Evolutionary conservation across 2,113 vertebrate genomes (phyloP).

Genomic region (Marcusenius ussheri): DNA sequence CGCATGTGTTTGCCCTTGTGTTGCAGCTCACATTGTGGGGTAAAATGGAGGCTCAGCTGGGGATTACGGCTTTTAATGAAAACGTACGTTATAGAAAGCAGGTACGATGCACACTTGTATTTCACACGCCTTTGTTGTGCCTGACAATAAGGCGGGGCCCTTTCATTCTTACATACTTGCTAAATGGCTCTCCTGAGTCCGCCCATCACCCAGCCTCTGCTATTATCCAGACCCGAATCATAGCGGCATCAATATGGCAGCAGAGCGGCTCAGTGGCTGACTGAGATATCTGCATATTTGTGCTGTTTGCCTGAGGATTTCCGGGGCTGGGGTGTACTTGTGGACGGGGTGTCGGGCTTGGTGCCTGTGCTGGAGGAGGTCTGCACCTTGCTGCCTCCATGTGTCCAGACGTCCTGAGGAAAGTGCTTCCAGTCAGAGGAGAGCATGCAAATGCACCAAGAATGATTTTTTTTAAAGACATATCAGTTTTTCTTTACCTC

Average conservation of each 20-base stretch:
- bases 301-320: not conserved
- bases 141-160: constrained; percentile 50
- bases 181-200: constrained; percentile 53
- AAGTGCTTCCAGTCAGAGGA: not conserved
- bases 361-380: not conserved
- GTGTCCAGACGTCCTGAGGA: not conserved
- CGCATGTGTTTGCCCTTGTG: constrained; percentile 71
- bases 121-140: constrained; percentile 55
- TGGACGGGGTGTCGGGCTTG: not conserved
- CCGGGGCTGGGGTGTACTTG: not conserved
- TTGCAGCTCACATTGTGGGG: constrained; percentile 53
- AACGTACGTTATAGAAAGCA: constrained; percentile 60
- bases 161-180: constrained; percentile 37
- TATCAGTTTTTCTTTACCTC: not conserved
- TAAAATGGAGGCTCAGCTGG: constrained; percentile 60
- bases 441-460: not conserved
- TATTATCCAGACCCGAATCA: constrained; percentile 40
- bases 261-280: constrained; percentile 17
- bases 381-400: not conserved
- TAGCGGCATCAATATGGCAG: constrained; percentile 27
- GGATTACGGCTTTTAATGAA: constrained; percentile 54
- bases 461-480: not conserved
- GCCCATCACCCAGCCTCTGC: constrained; percentile 47
- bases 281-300: not conserved
- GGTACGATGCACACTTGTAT: constrained; percentile 56